Evolutionary conservation across 2,888 invertebrate genomes (phyloP), one percentile per base, ranked within the genome.

Genomic region (Coremacera marginata): DNA sequence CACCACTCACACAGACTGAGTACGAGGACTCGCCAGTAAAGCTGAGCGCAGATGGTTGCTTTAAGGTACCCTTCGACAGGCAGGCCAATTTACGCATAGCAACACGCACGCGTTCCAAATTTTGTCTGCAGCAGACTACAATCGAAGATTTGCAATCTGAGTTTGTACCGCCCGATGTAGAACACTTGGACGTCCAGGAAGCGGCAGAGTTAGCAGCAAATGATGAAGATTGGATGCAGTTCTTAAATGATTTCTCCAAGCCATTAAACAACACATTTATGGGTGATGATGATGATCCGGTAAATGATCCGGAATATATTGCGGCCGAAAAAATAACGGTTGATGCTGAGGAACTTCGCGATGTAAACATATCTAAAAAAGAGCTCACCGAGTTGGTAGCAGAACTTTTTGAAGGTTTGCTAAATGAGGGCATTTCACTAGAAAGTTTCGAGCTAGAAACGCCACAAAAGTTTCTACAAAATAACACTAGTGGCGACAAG

Each of bases 121-220:
- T 96, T 0, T 94, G 94, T 73, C 90, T 98, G 14, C 95, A 94
- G 52, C 92, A 95, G 82, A 97, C 95, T 0, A 94, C 96, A 2
- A 92, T 98, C 80, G 96, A 96, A 88, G 93, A 93, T 76, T 93
- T 98, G 62, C 97, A 98, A 89, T 94, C 95, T 81, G 94, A 94
- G 7, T 97, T 98, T 88, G 91, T 96, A 19, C 97, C 97, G 0
- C 98, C 98, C 0, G 98, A 98, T 88, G 94, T 96, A 67, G 94
- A 94, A 0, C 91, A 91, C 0, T 51, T 81, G 7, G 95, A 95
- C 85, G 92, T 95, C 91, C 95, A 95, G 74, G 94, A 95, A 83
- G 92, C 92, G 79, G 92, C 92, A 79, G 92, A 92, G 63, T 62
- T 85, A 70, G 82, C 83, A 0, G 85, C 86, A 9, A 90, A 90